These are phyloP conservation scores for Morpho helenor DNA, from an alignment of 2,888 invertebrate species.

Conservation along the genomic window DNA sequence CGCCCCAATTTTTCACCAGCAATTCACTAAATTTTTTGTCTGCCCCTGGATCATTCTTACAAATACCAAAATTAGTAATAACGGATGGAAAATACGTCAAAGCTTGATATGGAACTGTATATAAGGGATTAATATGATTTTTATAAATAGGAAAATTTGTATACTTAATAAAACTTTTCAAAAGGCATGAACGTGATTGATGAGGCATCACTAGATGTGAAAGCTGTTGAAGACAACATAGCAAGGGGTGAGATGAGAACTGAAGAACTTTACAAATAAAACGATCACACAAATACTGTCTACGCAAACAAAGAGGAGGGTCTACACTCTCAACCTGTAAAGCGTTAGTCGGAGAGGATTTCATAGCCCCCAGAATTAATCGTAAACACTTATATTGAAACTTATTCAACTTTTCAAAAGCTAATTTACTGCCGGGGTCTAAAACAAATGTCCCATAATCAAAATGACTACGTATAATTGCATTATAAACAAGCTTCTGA, in stretches of 20 bases:
- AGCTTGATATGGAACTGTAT: background rate
- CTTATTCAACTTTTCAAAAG: constrained; percentile 1
- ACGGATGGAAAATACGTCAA: background rate
- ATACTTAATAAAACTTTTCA: background rate
- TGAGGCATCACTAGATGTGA: background rate
- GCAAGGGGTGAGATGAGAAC: background rate
- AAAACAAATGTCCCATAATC: constrained; percentile 1
- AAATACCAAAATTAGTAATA: too few relatives aligned
- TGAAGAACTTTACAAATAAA: constrained; percentile 2
- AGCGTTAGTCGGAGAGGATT: constrained; percentile 2
- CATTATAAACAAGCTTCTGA: background rate
- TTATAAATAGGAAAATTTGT: background rate
- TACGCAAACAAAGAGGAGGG: background rate
- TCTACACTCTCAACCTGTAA: constrained; percentile 4
- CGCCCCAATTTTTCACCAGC: too few relatives aligned
- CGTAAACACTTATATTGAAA: constrained; percentile 1
- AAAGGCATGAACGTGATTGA: background rate
- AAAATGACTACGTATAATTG: constrained; percentile 3
- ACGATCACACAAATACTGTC: background rate
- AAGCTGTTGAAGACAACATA: background rate
- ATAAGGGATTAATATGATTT: background rate
- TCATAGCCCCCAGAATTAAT: background rate
- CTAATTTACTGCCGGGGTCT: background rate
- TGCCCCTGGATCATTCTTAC: too few relatives aligned
- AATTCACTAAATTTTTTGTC: too few relatives aligned